phyloP scores from a whole-genome alignment of 2,888 invertebrate species.

The Belgica antarctica region DNA sequence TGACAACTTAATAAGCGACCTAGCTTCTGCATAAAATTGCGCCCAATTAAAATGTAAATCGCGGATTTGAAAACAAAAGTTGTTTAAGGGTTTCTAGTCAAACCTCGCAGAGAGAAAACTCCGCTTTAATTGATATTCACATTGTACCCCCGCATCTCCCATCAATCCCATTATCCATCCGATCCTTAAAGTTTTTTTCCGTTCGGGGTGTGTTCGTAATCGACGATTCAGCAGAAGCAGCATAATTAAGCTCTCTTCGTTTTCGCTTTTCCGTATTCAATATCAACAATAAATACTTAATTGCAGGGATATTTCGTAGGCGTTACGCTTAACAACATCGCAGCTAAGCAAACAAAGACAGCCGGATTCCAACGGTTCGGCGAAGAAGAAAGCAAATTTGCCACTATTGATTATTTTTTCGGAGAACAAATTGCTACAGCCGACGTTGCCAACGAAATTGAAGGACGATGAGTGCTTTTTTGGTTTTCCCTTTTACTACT shows the following conservation, averaged over 20 bases:
- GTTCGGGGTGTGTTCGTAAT: background rate
- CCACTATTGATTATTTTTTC: background rate
- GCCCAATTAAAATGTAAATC: too few species aligned
- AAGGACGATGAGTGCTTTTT: too few species aligned
- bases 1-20: too few species aligned
- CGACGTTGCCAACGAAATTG: too few species aligned
- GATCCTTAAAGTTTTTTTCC: background rate
- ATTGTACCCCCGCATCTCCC: too few species aligned
- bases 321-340: background rate
- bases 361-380: background rate
- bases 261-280: background rate
- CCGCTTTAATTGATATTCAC: background rate
- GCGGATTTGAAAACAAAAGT: too few species aligned
- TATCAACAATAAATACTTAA: constrained; percentile 1
- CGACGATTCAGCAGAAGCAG: background rate
- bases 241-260: background rate
- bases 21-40: too few species aligned
- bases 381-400: background rate
- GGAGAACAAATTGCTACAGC: background rate
- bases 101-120: too few species aligned
- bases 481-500: background rate
- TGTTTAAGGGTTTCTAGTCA: too few species aligned
- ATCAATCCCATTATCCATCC: background rate
- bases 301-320: background rate
- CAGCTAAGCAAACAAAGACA: background rate